Evolutionary conservation across 2,888 invertebrate species (phyloP).

Genomic region (Diarsia brunnea): DNA sequence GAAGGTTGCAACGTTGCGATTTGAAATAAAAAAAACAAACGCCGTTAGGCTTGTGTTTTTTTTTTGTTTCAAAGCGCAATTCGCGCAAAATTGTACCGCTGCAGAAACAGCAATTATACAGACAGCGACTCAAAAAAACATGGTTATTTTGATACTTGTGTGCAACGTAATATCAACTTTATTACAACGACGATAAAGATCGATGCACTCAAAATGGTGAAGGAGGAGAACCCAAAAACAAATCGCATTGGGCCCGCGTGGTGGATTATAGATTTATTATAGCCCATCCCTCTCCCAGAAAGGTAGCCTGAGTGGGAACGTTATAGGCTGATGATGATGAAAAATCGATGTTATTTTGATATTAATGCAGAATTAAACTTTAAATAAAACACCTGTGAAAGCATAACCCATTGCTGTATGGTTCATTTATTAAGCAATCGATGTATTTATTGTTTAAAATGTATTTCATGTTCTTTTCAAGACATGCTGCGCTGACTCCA

Average conservation of each 20-base stretch:
- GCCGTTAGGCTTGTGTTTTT: neutral
- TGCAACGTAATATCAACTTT: neutral
- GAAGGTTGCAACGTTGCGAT: neutral
- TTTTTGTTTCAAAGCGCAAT: neutral
- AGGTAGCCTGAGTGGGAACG: no score
- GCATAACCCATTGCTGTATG: neutral
- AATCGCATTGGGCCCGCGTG: no score
- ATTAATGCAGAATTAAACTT: no score
- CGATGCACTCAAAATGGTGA: neutral
- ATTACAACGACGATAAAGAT: neutral
- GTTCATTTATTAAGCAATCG: neutral
- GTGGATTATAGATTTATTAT: no score
- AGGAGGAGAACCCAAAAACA: no score
- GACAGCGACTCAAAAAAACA: neutral
- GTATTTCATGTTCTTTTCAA: no score
- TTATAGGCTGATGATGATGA: no score
- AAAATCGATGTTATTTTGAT: no score
- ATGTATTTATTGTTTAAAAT: neutral
- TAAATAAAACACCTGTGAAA: no score
- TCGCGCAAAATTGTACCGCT: neutral
- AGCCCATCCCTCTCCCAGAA: no score
- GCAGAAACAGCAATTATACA: neutral
- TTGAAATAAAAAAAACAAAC: neutral
- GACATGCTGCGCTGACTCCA: no score
- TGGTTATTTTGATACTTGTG: neutral